These are phyloP conservation scores for Yasuhikotakia modesta DNA, from an alignment of 2,797 vertebrate species.

Conservation along the genomic window DNA sequence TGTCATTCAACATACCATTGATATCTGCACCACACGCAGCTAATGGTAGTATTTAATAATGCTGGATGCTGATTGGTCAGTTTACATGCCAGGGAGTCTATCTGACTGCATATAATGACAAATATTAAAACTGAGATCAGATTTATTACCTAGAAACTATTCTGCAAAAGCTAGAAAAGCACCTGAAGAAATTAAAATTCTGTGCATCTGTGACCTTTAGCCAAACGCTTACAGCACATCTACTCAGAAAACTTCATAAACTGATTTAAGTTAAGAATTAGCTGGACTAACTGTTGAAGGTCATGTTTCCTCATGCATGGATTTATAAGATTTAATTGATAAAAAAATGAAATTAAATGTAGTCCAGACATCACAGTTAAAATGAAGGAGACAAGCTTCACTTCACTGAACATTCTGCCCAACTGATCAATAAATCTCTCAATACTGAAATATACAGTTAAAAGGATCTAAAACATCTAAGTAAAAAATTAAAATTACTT, in stretches of 20 bases:
- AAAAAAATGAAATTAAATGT: background rate
- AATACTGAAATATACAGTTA: no score
- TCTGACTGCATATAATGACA: background rate
- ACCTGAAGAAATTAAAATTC: no score
- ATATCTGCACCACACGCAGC: background rate
- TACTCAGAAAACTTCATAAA: no score
- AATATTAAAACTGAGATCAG: no score
- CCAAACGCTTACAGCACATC: no score
- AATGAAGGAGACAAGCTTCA: constrained; percentile 13
- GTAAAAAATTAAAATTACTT: no score
- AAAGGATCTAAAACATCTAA: no score
- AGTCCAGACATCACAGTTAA: background rate
- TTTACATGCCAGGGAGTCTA: background rate
- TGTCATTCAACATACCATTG: background rate
- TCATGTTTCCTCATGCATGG: background rate
- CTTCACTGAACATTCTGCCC: background rate
- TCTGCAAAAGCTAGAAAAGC: no score
- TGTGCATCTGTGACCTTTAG: no score
- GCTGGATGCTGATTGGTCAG: background rate
- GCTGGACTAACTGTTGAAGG: background rate
- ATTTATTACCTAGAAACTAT: no score
- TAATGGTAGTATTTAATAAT: background rate
- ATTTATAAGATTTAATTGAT: background rate
- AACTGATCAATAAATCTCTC: background rate
- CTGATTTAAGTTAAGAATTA: background rate